Evolutionary conservation across 2,113 vertebrate species (phyloP), one percentile per base, ranked within the genome.

Genomic region (Myanophis thanlyinensis): DNA sequence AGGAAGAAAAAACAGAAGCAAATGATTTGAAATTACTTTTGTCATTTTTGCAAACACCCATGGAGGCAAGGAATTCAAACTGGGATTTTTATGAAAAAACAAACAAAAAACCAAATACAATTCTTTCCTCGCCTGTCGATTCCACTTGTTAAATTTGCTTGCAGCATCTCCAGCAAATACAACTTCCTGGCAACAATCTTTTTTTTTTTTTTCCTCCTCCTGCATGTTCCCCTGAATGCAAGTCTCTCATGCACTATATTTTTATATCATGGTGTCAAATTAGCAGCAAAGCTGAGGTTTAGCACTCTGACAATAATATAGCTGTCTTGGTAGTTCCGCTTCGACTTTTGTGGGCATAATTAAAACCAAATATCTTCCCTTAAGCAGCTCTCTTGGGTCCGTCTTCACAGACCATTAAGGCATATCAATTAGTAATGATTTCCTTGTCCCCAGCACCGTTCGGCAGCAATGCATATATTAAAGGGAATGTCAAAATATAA

Each of bases 361-460:
- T 97, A 97, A 96, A 98, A 97, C 97, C 95, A 98, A 97, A 97
- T 97, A 97, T 97, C 96, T 95, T 92, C 92, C 94, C 96, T 95
- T 98, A 97, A 97, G 96, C 93, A 0, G 97, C 97, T 98, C 96
- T 97, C 95, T 86, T 96, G 95, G 93, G 94, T 93, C 97, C 94
- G 95, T 88, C 91, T 94, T 97, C 95, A 97, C 93, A 97, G 94
- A 96, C 96, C 97, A 97, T 98, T 98, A 98, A 98, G 95, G 96
- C 94, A 95, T 97, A 97, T 98, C 96, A 98, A 97, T 98, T 98
- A 98, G 93, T 97, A 98, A 98, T 96, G 97, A 97, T 97, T 98
- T 98, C 97, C 94, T 80, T 80, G 73, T 94, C 95, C 87, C 91
- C 87, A 95, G 59, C 94, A 94, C 94, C 95, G 95, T 94, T 88